Evolutionary conservation across 2,888 invertebrate genomes (phyloP).

Genomic region (Iphiclides podalirius): DNA sequence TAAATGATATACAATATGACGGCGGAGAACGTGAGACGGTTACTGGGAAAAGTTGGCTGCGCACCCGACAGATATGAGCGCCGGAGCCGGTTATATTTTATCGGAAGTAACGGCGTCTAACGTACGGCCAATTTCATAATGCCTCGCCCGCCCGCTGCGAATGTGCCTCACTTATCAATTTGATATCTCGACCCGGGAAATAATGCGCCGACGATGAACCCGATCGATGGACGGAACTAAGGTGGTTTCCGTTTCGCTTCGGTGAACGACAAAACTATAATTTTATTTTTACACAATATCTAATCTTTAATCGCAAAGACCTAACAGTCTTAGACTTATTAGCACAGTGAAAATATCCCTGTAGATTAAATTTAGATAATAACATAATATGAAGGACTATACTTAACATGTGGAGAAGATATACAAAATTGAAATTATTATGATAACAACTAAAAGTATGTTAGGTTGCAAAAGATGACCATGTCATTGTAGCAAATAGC

Average conservation of each 20-base stretch:
- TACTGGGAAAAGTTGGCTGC: constrained; percentile 47
- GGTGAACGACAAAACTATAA: too few species aligned
- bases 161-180: constrained; percentile 78
- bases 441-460: too few species aligned
- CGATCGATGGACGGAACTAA: constrained; percentile 43
- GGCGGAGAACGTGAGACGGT: constrained; percentile 54
- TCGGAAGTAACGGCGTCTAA: constrained; percentile 77
- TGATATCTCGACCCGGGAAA: constrained; percentile 75
- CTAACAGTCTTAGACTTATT: background rate
- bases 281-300: too few species aligned
- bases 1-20: constrained; percentile 56
- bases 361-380: too few species aligned
- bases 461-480: too few species aligned
- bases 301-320: too few species aligned
- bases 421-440: too few species aligned
- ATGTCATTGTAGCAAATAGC: too few species aligned
- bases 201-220: constrained; percentile 61
- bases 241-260: too few species aligned
- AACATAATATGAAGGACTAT: too few species aligned
- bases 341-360: too few species aligned
- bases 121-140: constrained; percentile 80
- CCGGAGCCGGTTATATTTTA: constrained; percentile 75
- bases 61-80: constrained; percentile 74
- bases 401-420: too few species aligned
- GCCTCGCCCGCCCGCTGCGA: constrained; percentile 65